These are phyloP conservation scores for Rhabdomys dilectus DNA, from an alignment of 2,113 vertebrate genomes.

Conservation along the genomic window DNA sequence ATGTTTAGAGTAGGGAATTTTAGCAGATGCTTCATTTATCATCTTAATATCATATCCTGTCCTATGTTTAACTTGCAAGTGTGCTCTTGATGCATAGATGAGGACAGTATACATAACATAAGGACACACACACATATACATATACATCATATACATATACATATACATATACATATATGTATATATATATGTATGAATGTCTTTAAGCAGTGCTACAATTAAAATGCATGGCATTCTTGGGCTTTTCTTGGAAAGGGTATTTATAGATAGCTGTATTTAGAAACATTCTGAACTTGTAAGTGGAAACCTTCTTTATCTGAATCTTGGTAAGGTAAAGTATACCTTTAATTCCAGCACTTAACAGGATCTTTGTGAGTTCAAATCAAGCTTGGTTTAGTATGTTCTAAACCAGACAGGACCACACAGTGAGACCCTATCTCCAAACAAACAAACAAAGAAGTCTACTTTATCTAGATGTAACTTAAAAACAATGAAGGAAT, in stretches of 20 bases:
- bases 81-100: slow-evolving; percentile 55
- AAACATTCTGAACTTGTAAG: slow-evolving; percentile 35
- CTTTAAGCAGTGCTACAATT: slow-evolving; percentile 38
- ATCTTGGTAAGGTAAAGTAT: not conserved
- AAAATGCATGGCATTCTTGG: not conserved
- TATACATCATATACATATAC: no score
- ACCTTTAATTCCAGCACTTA: not conserved
- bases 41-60: slow-evolving; percentile 52
- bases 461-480: not conserved
- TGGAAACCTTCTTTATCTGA: not conserved
- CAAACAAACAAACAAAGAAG: not conserved
- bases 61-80: slow-evolving; percentile 57
- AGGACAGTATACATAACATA: not conserved
- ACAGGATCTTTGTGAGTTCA: not conserved
- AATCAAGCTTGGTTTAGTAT: not conserved
- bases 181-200: not conserved
- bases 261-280: slow-evolving; percentile 23
- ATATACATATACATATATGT: no score
- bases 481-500: not conserved
- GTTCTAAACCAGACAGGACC: not conserved
- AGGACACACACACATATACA: not conserved
- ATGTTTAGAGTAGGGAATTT: slow-evolving; percentile 23
- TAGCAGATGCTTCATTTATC: slow-evolving; percentile 30
- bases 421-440: not conserved
- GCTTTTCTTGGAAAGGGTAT: not conserved